phyloP scores from a whole-genome alignment of 2,113 vertebrate genomes.

The Octodon degus region DNA sequence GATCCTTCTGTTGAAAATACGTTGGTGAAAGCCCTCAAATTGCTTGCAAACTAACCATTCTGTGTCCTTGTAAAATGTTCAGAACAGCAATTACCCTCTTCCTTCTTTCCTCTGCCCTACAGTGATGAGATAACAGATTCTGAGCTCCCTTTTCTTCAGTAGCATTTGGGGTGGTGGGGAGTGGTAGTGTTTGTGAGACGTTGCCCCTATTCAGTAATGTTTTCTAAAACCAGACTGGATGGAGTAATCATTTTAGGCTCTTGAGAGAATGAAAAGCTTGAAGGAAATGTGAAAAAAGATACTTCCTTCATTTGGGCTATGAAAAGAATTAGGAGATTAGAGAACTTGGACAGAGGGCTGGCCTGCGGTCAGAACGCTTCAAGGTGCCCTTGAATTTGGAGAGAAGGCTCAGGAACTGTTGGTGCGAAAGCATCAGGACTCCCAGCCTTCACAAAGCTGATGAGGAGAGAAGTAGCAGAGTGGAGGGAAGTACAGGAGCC shows the following conservation, averaged over 20 bases:
- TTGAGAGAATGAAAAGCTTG: neutral
- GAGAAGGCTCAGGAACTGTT: neutral
- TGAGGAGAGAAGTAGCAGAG: neutral
- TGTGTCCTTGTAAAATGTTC: neutral
- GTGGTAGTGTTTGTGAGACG: neutral
- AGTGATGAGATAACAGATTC: neutral
- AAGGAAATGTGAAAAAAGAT: neutral
- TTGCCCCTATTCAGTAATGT: neutral
- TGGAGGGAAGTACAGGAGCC: neutral
- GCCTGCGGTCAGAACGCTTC: neutral
- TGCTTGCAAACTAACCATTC: neutral
- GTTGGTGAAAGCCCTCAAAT: neutral
- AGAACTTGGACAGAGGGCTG: neutral
- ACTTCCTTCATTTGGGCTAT: neutral
- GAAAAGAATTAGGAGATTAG: neutral
- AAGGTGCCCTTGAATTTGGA: neutral
- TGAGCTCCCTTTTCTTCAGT: neutral
- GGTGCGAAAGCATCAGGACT: neutral
- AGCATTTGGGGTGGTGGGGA: neutral
- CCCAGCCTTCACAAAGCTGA: neutral
- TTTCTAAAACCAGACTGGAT: neutral
- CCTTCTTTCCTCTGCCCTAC: neutral
- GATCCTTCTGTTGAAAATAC: neutral
- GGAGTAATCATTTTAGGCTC: neutral
- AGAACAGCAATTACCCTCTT: neutral